phyloP scores from a whole-genome alignment of 2,888 invertebrate genomes.

The Eupithecia dodoneata region DNA sequence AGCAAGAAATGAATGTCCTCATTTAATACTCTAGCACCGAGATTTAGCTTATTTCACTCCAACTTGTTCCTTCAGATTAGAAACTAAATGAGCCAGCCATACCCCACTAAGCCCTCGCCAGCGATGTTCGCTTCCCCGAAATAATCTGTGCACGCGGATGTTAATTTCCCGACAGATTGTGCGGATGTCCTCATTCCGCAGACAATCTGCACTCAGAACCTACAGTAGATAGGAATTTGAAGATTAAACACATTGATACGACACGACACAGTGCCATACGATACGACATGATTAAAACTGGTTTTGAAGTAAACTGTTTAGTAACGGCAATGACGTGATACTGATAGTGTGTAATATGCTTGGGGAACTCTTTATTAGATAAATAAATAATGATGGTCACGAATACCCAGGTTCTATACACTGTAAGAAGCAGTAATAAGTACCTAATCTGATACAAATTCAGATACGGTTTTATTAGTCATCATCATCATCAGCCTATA shows the following conservation, averaged over 20 bases:
- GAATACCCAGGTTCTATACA: not conserved
- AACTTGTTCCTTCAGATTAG: not conserved
- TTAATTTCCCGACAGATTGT: constrained; percentile 47
- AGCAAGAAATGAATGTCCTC: no score
- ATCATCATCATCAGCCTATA: no score
- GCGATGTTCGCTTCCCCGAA: constrained; percentile 17
- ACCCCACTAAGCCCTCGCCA: not conserved
- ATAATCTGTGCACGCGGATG: constrained; percentile 42
- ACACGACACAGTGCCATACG: not conserved
- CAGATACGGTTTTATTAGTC: not conserved
- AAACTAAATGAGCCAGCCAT: constrained; percentile 10
- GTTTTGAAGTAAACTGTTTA: not conserved
- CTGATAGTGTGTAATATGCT: no score
- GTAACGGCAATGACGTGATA: no score
- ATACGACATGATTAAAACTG: not conserved
- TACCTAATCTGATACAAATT: not conserved
- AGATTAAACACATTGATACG: not conserved
- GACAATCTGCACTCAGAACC: constrained; percentile 29
- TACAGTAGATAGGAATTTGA: not conserved
- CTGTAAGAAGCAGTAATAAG: no score
- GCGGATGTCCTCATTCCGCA: constrained; percentile 42
- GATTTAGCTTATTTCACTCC: not conserved
- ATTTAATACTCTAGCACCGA: not conserved
- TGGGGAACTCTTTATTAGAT: no score
- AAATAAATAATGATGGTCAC: not conserved